Evolutionary conservation across 1,140 invertebrate species (phyloP), one percentile per base, ranked within the genome.

Genomic region (Leptonema lineaticorne): DNA sequence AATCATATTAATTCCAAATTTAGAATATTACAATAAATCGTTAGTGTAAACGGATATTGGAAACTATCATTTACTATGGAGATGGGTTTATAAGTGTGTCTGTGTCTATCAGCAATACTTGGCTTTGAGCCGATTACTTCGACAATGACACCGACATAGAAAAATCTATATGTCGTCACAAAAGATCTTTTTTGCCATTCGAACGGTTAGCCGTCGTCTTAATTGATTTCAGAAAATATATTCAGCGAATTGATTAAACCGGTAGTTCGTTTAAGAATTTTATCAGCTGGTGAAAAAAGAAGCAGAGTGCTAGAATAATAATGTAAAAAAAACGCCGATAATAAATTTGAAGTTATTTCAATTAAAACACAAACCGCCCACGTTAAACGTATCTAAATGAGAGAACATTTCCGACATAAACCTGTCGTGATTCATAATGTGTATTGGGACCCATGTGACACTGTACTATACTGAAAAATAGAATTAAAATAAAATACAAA

Each of bases 301-400:
- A 9, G 37, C 37, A 11, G 37, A 6, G 30, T 33, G 30, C 37
- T 9, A 41, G 37, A 41, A 14, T 14, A 9, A 33, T 6, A 26
- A n/a, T 8, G 8, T 9, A n/a, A 20, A 24, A 3, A 24, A 8
- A 24, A 4, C 6, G 50, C 11, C 8, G 16, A 59, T 37, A 59
- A 59, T 59, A 59, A 59, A 59, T 59, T 59, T 33, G 16, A 14
- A 33, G 26, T 20, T 22, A 37, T 59, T 59, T 59, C 57, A 33
- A 59, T 59, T 59, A 59, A 59, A 37, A 29, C 28, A 37, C 18
- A n/a, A n/a, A n/a, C n/a, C n/a, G 48, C 57, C 57, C 57, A 59
- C 57, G 24, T 14, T 3, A 18, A 59, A 16, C 57, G 57, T 26
- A 53, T 53, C 11, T 14, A 41, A 9, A 14, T 4, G 16, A 41